These are phyloP conservation scores for Lasiurus cinereus DNA, from an alignment of 2,113 vertebrate genomes.

Conservation along the genomic window DNA sequence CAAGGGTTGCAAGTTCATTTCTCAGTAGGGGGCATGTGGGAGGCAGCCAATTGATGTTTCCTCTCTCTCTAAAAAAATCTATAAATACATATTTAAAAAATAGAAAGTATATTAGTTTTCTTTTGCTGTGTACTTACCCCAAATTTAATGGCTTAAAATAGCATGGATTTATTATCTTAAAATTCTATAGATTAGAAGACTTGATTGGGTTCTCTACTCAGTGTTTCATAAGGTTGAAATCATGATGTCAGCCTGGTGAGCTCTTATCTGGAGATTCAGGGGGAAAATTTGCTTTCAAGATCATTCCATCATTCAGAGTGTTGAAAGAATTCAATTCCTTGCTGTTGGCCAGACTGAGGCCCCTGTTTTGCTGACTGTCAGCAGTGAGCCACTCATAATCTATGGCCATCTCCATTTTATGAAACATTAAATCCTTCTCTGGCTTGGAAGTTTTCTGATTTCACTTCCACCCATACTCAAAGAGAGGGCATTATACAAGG, in stretches of 20 bases:
- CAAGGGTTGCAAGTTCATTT: no score
- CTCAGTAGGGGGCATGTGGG: no score
- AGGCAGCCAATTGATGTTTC: no score
- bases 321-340: slow-evolving; percentile 27
- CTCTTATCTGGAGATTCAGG: not conserved
- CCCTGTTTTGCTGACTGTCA: slow-evolving; percentile 10
- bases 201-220: not conserved
- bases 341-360: not conserved
- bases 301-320: slow-evolving; percentile 18
- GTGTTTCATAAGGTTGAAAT: slow-evolving; percentile 29
- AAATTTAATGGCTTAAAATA: not conserved
- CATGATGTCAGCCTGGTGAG: not conserved
- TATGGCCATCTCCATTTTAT: not conserved
- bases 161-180: slow-evolving; percentile 7
- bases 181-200: slow-evolving; percentile 23
- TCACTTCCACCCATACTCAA: not conserved
- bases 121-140: not conserved
- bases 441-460: not conserved
- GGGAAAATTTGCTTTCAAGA: not conserved
- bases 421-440: not conserved
- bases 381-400: not conserved
- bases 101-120: slow-evolving; percentile 38
- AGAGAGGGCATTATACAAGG: not conserved
- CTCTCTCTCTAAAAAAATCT: no score
- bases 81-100: not conserved